These are phyloP conservation scores for Alloplasta piceator DNA, from an alignment of 2,888 invertebrate genomes.

Conservation along the genomic window DNA sequence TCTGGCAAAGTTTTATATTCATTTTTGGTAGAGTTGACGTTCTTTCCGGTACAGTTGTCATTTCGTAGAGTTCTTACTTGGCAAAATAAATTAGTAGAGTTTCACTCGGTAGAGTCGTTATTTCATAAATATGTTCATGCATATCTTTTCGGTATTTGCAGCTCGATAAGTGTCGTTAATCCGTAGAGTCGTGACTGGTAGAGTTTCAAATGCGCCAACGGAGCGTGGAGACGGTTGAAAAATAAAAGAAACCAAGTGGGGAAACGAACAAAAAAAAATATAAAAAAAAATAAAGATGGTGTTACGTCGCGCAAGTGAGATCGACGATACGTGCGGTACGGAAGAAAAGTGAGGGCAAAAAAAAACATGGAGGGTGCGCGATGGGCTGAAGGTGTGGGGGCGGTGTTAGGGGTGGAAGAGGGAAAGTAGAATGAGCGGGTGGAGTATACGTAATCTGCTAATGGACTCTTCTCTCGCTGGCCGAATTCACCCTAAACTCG, in stretches of 20 bases:
- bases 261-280: constrained; percentile 37
- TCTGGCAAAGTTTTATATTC: too few relatives aligned
- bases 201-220: too few relatives aligned
- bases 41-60: too few relatives aligned
- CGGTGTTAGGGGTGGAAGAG: too few relatives aligned
- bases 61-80: too few relatives aligned
- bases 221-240: too few relatives aligned
- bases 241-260: constrained; percentile 48
- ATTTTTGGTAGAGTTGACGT: too few relatives aligned
- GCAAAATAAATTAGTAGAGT: too few relatives aligned
- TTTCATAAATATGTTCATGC: too few relatives aligned
- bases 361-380: constrained; percentile 23
- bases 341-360: constrained; percentile 25
- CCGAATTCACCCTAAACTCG: constrained; percentile 68
- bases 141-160: not conserved
- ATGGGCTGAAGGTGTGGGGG: constrained; percentile 68
- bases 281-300: constrained; percentile 26
- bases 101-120: too few relatives aligned
- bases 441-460: constrained; percentile 82
- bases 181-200: too few relatives aligned
- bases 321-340: constrained; percentile 47
- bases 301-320: constrained; percentile 35
- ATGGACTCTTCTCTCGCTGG: constrained; percentile 79
- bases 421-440: constrained; percentile 78
- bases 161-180: too few relatives aligned